phyloP scores from a whole-genome alignment of 2,888 invertebrate genomes.

The Scelioninae gen. 1 region DNA sequence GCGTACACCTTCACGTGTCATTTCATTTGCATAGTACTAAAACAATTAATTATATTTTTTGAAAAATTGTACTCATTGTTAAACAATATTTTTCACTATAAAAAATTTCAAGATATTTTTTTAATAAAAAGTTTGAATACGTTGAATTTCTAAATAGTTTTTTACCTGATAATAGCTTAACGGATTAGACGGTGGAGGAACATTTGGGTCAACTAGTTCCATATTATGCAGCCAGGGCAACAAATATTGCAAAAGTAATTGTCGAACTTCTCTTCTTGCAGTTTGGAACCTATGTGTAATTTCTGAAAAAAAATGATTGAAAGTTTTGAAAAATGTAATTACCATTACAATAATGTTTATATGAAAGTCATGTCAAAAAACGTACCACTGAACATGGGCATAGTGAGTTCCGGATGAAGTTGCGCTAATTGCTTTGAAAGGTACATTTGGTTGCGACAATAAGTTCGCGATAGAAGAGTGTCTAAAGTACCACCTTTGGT shows the following conservation, averaged over 20 bases:
- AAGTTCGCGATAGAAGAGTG: slow-evolving; percentile 93
- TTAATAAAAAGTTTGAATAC: no score
- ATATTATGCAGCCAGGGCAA: slow-evolving; percentile 99
- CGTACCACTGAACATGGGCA: slow-evolving; percentile 99
- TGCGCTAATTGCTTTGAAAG: slow-evolving; percentile 96
- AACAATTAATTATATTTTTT: slow-evolving; percentile 23
- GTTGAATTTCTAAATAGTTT: no score
- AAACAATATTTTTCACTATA: no score
- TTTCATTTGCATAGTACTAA: slow-evolving; percentile 85
- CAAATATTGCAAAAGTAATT: slow-evolving; percentile 95
- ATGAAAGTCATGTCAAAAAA: neutral
- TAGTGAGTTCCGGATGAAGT: slow-evolving; percentile 97
- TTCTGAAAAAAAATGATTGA: slow-evolving; percentile 86
- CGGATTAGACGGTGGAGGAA: slow-evolving; percentile 93
- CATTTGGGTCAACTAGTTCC: slow-evolving; percentile 98
- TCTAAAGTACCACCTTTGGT: slow-evolving; percentile 90
- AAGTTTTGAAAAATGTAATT: neutral
- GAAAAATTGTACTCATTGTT: no score
- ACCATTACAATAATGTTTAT: neutral
- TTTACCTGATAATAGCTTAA: slow-evolving; percentile 92
- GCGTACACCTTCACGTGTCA: slow-evolving; percentile 86
- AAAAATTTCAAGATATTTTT: no score
- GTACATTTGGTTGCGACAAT: slow-evolving; percentile 96
- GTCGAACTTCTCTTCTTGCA: slow-evolving; percentile 96
- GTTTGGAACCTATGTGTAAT: slow-evolving; percentile 98